Evolutionary conservation across 2,888 invertebrate species (phyloP).

Genomic region (Microctonus brassicae): DNA sequence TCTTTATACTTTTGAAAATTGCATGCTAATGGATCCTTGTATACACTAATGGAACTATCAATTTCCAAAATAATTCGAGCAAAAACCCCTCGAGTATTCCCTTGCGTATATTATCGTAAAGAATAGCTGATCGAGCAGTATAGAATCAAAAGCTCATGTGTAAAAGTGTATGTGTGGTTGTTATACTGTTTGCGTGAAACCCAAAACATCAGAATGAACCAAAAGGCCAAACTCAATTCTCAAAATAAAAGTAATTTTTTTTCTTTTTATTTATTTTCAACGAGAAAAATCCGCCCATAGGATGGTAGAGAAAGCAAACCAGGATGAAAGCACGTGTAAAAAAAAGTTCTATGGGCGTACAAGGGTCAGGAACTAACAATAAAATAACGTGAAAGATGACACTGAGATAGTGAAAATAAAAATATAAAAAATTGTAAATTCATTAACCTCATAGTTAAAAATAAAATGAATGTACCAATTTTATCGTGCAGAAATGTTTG

Average conservation of each 20-base stretch:
- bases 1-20: not conserved
- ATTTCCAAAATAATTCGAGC: slow-evolving; percentile 8
- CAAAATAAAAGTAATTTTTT: not conserved
- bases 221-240: not conserved
- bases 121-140: slow-evolving; percentile 21
- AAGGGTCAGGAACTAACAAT: not conserved
- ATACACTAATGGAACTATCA: slow-evolving; percentile 4
- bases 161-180: not conserved
- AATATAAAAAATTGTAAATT: not conserved
- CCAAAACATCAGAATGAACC: not conserved
- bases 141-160: not conserved
- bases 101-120: slow-evolving; percentile 25
- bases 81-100: slow-evolving; percentile 18
- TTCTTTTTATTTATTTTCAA: not conserved
- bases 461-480: not conserved
- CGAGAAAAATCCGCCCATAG: slow-evolving; percentile 1
- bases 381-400: not conserved
- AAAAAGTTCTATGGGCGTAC: not conserved
- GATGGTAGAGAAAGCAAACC: not conserved
- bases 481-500: not conserved
- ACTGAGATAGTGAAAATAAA: not conserved
- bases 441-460: not conserved
- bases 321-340: not conserved
- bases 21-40: not conserved
- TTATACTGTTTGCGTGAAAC: not conserved